Base-by-base conservation (phyloP, 2,888 invertebrate species). In the Amiota minor region DNA sequence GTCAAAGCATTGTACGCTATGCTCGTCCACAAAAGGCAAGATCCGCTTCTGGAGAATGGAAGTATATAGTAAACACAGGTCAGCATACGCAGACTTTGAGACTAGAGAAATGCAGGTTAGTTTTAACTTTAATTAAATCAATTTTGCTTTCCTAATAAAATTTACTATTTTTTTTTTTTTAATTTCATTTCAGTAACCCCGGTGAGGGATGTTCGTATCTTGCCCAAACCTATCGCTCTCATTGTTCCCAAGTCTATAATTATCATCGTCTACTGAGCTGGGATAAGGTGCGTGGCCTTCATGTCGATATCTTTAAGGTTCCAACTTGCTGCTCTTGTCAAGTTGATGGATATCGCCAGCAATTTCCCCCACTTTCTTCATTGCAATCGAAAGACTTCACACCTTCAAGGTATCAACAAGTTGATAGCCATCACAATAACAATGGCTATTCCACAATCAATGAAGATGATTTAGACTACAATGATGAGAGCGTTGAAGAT, bases 271-370 rank as follows among this genome's bases (percentile, higher is more conserved):
- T 96, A 0, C 88, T 96, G 4, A 95, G 95, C 0, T 96, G 96
- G 95, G 95, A 95, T 84, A 93, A 94, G 77, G 92, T 93, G 72
- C 92, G 93, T 69, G 95, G 95, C 11, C 91, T 96, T 1, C 95
- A 95, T 79, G 95, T 95, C 92, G 96, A 95, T 85, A 95, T 95
- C 75, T 95, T 95, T 82, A 95, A 95, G 91, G 95, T 94, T 1
- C 95, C 95, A 45, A 95, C 95, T 0, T 95, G 95, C 81, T 96
- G 95, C 83, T 94, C 95, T 3, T 96, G 95, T 83, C 95, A 95
- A 86, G 93, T 96, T 12, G 94, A 94, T 85, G 95, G 95, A 3
- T 95, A 94, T 84, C 91, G 93, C 47, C 93, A 93, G 12, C 91
- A 93, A 11, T 94, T 92, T 77, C 94, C 94, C 0, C 94, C 94